Conservation (phyloP, 2,888 invertebrate species). For the Yponomeuta sedellus region DNA sequence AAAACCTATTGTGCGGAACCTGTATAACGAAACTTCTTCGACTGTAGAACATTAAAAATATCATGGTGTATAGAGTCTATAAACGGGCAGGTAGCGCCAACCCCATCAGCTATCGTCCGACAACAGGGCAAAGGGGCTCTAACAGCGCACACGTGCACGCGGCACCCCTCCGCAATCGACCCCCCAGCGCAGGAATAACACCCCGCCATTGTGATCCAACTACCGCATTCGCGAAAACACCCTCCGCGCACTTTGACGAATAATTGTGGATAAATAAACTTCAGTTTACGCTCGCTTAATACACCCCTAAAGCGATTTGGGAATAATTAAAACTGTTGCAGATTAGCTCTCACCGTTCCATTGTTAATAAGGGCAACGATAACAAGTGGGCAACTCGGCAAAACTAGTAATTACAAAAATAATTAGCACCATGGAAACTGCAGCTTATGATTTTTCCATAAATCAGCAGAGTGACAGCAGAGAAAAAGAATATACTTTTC, state of each 20-base stretch:
- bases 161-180: constrained; percentile 29
- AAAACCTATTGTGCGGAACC: too few species aligned
- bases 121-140: constrained; percentile 43
- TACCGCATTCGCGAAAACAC: constrained; percentile 46
- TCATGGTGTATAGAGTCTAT: background rate
- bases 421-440: too few species aligned
- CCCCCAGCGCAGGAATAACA: constrained; percentile 39
- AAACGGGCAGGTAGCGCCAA: constrained; percentile 44
- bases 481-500: too few species aligned
- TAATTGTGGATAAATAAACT: constrained; percentile 68
- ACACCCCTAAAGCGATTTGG: constrained; percentile 10
- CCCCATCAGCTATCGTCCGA: constrained; percentile 33
- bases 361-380: background rate
- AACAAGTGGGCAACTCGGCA: background rate
- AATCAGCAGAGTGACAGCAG: too few species aligned
- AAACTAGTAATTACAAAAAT: background rate
- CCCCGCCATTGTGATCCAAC: constrained; percentile 33
- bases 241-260: constrained; percentile 41
- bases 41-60: background rate
- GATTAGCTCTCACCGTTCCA: background rate
- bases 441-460: too few species aligned
- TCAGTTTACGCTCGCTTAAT: constrained; percentile 33
- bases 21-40: background rate
- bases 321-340: constrained; percentile 4
- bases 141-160: constrained; percentile 61